Percentiles rank a stretch among this genome's conserved stretches.
phyloP scores from a whole-genome alignment of 1,140 invertebrate genomes.

The Cheumatopsyche charites region DNA sequence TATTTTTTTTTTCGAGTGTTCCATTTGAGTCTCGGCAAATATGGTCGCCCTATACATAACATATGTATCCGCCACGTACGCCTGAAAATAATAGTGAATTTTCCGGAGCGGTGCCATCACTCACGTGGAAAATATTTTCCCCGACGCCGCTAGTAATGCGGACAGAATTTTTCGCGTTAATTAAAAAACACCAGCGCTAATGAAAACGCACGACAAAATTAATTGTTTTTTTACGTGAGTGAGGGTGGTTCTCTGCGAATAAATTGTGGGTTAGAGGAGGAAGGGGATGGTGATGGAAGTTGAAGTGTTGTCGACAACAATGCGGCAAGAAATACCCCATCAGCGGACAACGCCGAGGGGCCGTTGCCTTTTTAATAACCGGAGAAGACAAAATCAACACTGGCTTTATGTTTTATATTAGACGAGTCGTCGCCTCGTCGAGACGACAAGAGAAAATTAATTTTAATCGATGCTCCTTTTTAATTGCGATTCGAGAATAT shows the following conservation, averaged over 20 bases:
- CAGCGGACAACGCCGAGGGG: constrained; percentile 8
- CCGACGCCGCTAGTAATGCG: constrained; percentile 13
- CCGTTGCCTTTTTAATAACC: constrained; percentile 1
- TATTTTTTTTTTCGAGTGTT: no score
- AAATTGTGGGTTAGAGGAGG: no score
- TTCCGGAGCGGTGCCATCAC: constrained; percentile 21
- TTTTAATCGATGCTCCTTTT: no score
- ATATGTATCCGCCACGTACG: not conserved
- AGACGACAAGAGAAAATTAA: no score
- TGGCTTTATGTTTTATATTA: no score
- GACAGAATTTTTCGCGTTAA: constrained; percentile 46
- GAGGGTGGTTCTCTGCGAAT: constrained; percentile 25
- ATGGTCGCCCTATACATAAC: not conserved
- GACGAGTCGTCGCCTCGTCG: no score
- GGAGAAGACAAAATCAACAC: not conserved
- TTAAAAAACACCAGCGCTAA: constrained; percentile 48
- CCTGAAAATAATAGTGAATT: constrained; percentile 27
- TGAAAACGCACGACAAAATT: constrained; percentile 49
- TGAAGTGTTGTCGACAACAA: constrained; percentile 41
- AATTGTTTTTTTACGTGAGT: constrained; percentile 50
- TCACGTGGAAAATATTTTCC: constrained; percentile 35
- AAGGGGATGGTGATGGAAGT: no score
- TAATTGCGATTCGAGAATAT: no score
- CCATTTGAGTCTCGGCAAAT: not conserved
- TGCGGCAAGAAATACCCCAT: constrained; percentile 32